Evolutionary conservation across 1,140 invertebrate species (phyloP).

Genomic region (Drosophila pachea): DNA sequence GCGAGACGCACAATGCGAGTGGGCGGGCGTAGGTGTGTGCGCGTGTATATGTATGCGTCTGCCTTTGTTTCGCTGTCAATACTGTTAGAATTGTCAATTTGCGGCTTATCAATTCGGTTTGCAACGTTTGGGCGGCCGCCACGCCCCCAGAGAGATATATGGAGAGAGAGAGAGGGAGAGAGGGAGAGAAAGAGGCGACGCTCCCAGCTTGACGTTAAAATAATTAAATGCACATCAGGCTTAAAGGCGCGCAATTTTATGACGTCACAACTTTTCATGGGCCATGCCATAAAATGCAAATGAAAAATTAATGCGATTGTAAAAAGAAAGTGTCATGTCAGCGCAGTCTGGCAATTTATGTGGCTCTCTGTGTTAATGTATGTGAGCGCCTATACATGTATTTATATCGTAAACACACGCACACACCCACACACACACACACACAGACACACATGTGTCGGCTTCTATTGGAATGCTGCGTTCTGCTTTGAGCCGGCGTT

Average conservation of each 20-base stretch:
- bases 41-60: no score
- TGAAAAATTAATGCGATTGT: slow-evolving; percentile 76
- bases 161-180: slow-evolving; percentile 6
- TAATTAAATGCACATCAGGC: slow-evolving; percentile 68
- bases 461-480: no score
- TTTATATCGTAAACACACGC: slow-evolving; percentile 45
- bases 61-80: slow-evolving; percentile 32
- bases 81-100: slow-evolving; percentile 30
- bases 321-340: slow-evolving; percentile 66
- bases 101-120: slow-evolving; percentile 20
- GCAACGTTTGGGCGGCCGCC: background rate
- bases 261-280: slow-evolving; percentile 55
- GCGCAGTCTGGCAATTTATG: slow-evolving; percentile 48
- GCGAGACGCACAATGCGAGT: background rate
- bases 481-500: background rate
- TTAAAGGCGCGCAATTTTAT: slow-evolving; percentile 46
- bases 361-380: slow-evolving; percentile 48
- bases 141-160: background rate
- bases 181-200: slow-evolving; percentile 1
- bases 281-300: slow-evolving; percentile 54
- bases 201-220: slow-evolving; percentile 47
- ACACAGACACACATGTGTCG: no score
- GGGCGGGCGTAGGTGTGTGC: slow-evolving; percentile 11
- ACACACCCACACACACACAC: slow-evolving; percentile 18
- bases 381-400: slow-evolving; percentile 1